A percentile compares a stretch with the other conserved stretches of the same genome.
phyloP scores from a whole-genome alignment of 2,113 vertebrate genomes.

The Nicator chloris region DNA sequence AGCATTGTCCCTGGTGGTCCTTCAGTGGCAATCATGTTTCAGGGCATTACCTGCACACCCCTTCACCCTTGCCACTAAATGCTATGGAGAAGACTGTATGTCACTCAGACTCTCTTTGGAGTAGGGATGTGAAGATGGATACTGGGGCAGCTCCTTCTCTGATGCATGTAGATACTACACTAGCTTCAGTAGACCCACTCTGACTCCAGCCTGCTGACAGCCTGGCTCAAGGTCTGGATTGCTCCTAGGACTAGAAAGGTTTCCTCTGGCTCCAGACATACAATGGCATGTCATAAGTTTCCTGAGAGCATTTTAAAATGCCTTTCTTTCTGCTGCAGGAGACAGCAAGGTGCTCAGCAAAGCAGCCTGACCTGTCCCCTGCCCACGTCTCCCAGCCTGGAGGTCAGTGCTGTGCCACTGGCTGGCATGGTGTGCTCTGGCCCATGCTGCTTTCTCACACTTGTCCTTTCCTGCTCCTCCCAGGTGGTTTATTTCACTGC shows the following conservation, averaged over 20 bases:
- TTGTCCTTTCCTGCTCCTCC: neutral
- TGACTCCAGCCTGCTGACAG: neutral
- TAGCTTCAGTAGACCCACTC: neutral
- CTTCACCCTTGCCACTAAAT: neutral
- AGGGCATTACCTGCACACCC: neutral
- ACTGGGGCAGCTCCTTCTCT: neutral
- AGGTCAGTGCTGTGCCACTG: accelerated
- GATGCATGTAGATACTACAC: accelerated
- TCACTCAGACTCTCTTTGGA: neutral
- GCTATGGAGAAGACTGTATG: neutral
- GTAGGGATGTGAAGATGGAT: neutral
- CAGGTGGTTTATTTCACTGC: conserved; percentile 95
- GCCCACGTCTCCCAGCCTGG: accelerated
- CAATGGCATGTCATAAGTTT: accelerated
- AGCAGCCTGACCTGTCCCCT: neutral
- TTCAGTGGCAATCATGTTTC: neutral
- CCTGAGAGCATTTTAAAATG: neutral
- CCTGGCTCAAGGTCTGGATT: neutral
- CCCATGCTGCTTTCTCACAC: accelerated
- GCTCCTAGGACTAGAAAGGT: neutral
- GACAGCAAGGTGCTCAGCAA: neutral
- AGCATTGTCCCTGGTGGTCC: neutral
- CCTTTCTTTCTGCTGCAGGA: neutral
- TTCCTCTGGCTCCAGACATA: neutral
- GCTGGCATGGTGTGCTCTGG: accelerated